A percentile compares a stretch with the other conserved stretches of the same genome.
phyloP scores from a whole-genome alignment of 2,888 invertebrate genomes.

The Rutpela maculata region DNA sequence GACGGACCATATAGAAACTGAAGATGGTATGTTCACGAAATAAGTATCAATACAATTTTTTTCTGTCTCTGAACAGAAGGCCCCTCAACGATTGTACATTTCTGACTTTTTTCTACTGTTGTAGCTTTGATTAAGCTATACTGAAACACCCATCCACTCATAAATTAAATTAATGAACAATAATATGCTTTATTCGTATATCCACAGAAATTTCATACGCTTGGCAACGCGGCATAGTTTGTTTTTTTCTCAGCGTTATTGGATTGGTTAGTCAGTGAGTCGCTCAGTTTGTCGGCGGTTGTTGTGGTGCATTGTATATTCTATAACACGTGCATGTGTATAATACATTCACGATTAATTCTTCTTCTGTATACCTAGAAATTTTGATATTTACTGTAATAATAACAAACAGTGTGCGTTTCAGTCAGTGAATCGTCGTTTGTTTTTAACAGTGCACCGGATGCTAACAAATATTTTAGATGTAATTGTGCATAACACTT shows the following conservation, averaged over 20 bases:
- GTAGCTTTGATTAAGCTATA: no score
- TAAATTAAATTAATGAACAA: no score
- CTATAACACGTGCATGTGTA: constrained; percentile 3
- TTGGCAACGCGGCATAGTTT: constrained; percentile 45
- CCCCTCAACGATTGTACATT: no score
- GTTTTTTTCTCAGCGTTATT: constrained; percentile 45
- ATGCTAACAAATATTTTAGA: not conserved
- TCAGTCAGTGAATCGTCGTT: constrained; percentile 5
- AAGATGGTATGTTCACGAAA: no score
- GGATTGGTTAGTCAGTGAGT: constrained; percentile 45
- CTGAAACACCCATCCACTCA: no score
- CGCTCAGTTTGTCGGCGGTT: constrained; percentile 15
- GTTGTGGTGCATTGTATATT: not conserved
- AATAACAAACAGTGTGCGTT: constrained; percentile 5
- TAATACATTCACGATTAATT: not conserved
- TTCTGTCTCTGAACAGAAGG: no score
- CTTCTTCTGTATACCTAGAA: not conserved
- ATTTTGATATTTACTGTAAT: constrained; percentile 3
- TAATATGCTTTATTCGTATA: no score
- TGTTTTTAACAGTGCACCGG: not conserved
- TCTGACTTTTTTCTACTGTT: no score
- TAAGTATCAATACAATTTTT: no score
- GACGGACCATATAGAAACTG: no score
- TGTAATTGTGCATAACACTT: not conserved
- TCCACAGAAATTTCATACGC: not conserved